These are phyloP conservation scores for Crossaster papposus DNA, from an alignment of 53 echinoderm and acorn worm species.

Conservation along the genomic window DNA sequence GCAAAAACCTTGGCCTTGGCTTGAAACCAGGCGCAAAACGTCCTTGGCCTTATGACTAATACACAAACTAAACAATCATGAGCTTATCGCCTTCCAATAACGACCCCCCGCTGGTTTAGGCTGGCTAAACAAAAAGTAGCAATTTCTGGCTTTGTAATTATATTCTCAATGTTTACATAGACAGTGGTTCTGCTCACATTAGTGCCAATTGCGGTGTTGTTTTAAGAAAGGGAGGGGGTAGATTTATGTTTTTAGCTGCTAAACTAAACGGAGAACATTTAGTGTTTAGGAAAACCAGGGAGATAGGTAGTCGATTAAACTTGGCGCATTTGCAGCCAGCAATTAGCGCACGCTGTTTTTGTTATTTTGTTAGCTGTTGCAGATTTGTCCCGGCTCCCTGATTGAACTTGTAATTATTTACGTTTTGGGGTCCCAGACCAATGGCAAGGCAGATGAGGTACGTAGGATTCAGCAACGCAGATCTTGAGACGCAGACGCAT, in stretches of 20 bases:
- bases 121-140: background rate
- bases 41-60: slow-evolving; percentile 53
- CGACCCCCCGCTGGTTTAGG: background rate
- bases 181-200: background rate
- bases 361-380: slow-evolving; percentile 58
- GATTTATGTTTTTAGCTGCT: background rate
- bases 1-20: slow-evolving; percentile 25
- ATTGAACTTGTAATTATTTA: slow-evolving; percentile 62
- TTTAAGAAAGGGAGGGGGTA: background rate
- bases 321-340: slow-evolving; percentile 7
- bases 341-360: slow-evolving; percentile 31
- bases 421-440: slow-evolving; percentile 24
- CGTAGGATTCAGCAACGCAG: background rate
- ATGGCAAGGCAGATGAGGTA: background rate
- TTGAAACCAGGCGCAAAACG: background rate
- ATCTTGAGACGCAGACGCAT: slow-evolving; percentile 26
- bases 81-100: slow-evolving; percentile 31
- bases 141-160: slow-evolving; percentile 4
- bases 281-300: background rate
- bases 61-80: slow-evolving; percentile 45
- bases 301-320: slow-evolving; percentile 39
- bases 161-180: slow-evolving; percentile 21
- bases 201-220: slow-evolving; percentile 17
- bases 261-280: slow-evolving; percentile 26
- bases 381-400: background rate